Evolutionary conservation across 1,140 invertebrate genomes (phyloP), one percentile per base, ranked within the genome.

Genomic region (Temnothorax longispinosus): DNA sequence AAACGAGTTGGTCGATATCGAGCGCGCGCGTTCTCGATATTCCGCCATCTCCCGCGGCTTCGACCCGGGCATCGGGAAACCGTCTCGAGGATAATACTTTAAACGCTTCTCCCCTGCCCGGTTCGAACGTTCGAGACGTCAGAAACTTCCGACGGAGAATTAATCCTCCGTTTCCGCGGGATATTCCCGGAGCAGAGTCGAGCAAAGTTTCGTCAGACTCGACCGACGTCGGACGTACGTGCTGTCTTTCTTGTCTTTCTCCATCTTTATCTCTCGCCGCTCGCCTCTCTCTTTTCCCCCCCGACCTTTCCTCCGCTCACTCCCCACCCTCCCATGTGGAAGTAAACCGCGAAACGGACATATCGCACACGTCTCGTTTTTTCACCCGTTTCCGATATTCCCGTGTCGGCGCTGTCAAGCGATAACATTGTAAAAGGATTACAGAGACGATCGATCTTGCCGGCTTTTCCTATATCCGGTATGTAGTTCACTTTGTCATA

Each of bases 121-220:
- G 62, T 82, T 87, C 78, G 75, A 88, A 88, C 86, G 87, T 88
- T 91, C 90, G 89, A 88, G 75, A 91, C 74, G 91, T 91, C 88
- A 90, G 88, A 91, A 91, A 91, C 90, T 91, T 91, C 89, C 82
- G 90, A 91, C 93, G 90, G 88, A 90, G 87, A 90, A 88, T 92
- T 92, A 93, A 93, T 93, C 92, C 89, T 91, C 92, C 88, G 90
- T 93, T 93, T 93, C 92, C 92, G 89, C 92, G 93, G 91, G 90
- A 93, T 93, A 94, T 93, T 93, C 92, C 87, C 72, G 86, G 90
- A 94, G 93, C 91, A 89, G 90, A 90, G 87, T 85, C 87, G 91
- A 89, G 89, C 91, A 93, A 94, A 94, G 92, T 94, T 94, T 93
- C 87, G 91, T 88, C 87, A 92, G 64, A 60, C 80, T 67, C 69